Base-by-base conservation (phyloP, 2,113 vertebrate species). In the Hepsetus odoe region DNA sequence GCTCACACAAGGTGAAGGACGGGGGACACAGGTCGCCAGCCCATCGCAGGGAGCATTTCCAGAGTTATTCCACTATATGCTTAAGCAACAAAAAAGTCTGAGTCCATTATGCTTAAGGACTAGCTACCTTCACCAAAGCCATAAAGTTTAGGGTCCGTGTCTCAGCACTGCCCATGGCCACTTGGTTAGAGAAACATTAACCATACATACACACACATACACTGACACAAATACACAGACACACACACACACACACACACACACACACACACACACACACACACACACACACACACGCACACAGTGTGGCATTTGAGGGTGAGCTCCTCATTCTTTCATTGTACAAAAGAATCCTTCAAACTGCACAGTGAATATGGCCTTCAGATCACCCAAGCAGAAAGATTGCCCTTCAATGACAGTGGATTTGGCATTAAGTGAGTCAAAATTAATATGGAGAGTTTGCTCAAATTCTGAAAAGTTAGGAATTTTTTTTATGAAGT, bases 291-390 rank as follows among this genome's bases (percentile, higher is more conserved):
- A 51, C 22, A 46, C 70, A 56, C 77, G 86, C 83, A 65, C 73
- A 79, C 88, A 82, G 77, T 81, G 85, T 87, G 62, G 89, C 75
- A 38, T 86, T 89, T 84, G 86, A 91, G 90, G 87, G 85, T 88
- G 90, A 91, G 55, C 86, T 88, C 78, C 80, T 84, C 91, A 91
- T 89, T 90, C 80, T 93, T 88, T 83, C 67, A 4, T 90, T 90
- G 87, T 86, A 92, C 84, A 91, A 93, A 93, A 92, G 91, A 88
- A 86, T 90, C 90, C 90, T 92, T 92, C 89, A 91, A 92, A 91
- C 90, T 89, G 84, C 87, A 82, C 81, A 87, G 87, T 86, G 91
- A 93, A 91, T 91, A 92, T 92, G 85, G 90, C 86, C 90, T 89
- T 92, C 89, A 92, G 92, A 93, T 93, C 91, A 86, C 62, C 83